phyloP scores from a whole-genome alignment of 2,113 vertebrate species.

The Cacatua alba region DNA sequence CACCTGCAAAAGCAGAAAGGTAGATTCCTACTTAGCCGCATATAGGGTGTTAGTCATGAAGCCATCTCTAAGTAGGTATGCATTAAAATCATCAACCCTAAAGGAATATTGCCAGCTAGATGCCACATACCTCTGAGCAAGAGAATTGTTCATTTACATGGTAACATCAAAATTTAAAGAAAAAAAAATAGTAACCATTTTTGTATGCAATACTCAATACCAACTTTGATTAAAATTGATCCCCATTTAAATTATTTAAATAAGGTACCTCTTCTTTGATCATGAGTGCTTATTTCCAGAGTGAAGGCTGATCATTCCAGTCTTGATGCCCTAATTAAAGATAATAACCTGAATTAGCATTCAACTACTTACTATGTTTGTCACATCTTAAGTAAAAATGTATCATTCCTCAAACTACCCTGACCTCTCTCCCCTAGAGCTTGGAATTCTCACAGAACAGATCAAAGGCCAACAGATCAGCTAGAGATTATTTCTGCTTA shows the following conservation, averaged over 20 bases:
- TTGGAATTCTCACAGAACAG: background rate
- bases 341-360: slow-evolving; percentile 42
- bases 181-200: background rate
- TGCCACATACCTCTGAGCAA: background rate
- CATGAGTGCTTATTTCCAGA: slow-evolving; percentile 35
- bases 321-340: slow-evolving; percentile 52
- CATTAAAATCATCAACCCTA: background rate
- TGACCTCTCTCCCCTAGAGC: background rate
- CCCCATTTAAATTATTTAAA: slow-evolving; percentile 65
- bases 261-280: slow-evolving; percentile 51
- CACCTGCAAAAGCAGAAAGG: background rate
- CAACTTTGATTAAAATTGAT: slow-evolving; percentile 65
- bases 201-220: slow-evolving; percentile 47
- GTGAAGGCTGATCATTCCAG: slow-evolving; percentile 17
- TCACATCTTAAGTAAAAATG: background rate
- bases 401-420: background rate
- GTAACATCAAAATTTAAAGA: slow-evolving; percentile 1
- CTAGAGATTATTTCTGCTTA: background rate
- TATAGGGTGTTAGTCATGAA: background rate
- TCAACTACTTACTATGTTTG: slow-evolving; percentile 12
- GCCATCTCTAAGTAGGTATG: background rate
- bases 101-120: slow-evolving; percentile 15
- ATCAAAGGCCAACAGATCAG: background rate
- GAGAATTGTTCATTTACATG: slow-evolving; percentile 22
- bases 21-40: background rate